Percentiles rank a stretch among this genome's conserved stretches.
phyloP scores from a whole-genome alignment of 2,797 vertebrate genomes.

The Danio kyathit region DNA sequence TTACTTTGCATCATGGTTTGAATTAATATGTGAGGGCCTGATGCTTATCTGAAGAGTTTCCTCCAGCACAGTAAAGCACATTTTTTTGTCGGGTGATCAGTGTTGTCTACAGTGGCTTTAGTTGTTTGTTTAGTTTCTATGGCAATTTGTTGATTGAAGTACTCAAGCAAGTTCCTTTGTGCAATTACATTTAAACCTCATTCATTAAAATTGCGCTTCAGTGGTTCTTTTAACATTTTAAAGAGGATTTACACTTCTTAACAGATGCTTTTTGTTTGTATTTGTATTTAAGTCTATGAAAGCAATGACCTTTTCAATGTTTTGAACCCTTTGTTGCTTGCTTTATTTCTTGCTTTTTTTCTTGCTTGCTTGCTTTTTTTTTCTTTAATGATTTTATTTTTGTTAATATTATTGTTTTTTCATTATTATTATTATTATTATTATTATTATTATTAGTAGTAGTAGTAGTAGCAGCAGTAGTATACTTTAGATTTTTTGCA shows the following conservation, averaged over 20 bases:
- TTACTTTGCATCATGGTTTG: not conserved
- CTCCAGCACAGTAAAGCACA: not conserved
- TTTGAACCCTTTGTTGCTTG: no score
- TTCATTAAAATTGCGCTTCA: constrained; percentile 20
- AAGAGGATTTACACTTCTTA: not conserved
- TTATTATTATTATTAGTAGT: no score
- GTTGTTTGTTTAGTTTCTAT: constrained; percentile 61
- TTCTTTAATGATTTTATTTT: no score
- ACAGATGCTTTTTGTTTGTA: not conserved
- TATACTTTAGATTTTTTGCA: no score
- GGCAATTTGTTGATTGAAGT: constrained; percentile 57
- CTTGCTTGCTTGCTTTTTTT: no score
- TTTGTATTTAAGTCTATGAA: not conserved
- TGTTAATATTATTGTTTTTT: no score
- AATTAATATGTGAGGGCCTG: not conserved
- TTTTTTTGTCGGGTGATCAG: constrained; percentile 9
- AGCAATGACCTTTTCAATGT: not conserved
- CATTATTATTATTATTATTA: no score
- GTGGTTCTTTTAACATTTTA: constrained; percentile 15
- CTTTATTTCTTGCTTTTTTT: no score
- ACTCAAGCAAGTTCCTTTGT: constrained; percentile 34
- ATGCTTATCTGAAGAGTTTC: constrained; percentile 15
- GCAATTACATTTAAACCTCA: constrained; percentile 19
- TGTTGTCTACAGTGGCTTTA: constrained; percentile 49
- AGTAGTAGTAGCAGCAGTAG: no score